phyloP scores from a whole-genome alignment of 2,113 vertebrate genomes.

The Spheniscus mendiculus region DNA sequence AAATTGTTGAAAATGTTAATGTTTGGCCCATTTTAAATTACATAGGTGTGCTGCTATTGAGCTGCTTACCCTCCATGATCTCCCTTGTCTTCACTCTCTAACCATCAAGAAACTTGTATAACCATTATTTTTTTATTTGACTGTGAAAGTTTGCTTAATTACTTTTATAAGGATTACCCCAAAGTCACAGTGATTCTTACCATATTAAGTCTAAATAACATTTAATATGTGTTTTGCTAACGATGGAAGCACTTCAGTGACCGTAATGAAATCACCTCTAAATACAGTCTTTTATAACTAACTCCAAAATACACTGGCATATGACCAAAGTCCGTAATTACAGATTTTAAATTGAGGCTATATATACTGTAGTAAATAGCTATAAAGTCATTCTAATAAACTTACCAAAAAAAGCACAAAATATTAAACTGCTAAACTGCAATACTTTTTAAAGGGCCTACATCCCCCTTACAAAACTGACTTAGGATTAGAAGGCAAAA shows the following conservation, averaged over 20 bases:
- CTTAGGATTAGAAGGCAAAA: neutral
- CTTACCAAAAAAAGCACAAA: neutral
- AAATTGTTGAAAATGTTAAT: neutral
- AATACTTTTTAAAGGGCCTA: neutral
- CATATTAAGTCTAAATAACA: neutral
- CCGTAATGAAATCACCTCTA: neutral
- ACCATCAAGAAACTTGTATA: neutral
- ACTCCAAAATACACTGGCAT: neutral
- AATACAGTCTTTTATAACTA: neutral
- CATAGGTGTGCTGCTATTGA: neutral
- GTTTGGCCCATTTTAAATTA: neutral
- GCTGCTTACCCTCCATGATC: neutral
- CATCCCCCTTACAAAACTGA: neutral
- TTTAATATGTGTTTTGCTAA: neutral
- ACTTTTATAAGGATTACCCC: neutral
- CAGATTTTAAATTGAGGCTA: neutral
- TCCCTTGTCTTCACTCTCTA: neutral
- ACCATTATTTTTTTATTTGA: neutral
- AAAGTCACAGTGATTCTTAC: neutral
- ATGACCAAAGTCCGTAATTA: neutral
- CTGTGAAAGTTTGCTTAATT: neutral
- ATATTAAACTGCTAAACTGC: neutral
- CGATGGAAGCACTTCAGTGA: slow-evolving; percentile 5
- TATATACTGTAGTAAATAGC: neutral
- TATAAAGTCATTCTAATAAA: neutral